These are phyloP conservation scores for Nowickia ferox DNA, from an alignment of 2,888 invertebrate species.

Conservation along the genomic window DNA sequence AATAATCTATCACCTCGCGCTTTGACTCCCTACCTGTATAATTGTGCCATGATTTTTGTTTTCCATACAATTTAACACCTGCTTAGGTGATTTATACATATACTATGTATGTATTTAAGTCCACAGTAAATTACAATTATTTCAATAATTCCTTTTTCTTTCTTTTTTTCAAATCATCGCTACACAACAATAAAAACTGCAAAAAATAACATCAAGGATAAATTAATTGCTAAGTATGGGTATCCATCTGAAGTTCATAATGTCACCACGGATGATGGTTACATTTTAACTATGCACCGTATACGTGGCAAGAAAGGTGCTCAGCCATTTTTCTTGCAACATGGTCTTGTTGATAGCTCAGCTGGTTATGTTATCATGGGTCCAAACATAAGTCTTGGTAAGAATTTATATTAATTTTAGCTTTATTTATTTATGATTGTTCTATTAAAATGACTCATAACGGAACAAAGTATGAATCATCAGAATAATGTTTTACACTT, in stretches of 20 bases:
- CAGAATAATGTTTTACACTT: constrained; percentile 14
- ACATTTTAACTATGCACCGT: constrained; percentile 89
- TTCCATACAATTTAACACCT: no score
- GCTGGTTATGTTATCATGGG: constrained; percentile 90
- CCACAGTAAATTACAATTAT: no score
- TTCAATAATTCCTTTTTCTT: neutral
- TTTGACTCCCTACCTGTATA: no score
- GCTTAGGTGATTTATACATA: no score
- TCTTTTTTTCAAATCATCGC: constrained; percentile 7
- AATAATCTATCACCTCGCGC: no score
- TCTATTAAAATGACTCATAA: no score
- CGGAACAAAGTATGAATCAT: constrained; percentile 12
- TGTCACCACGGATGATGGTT: constrained; percentile 90
- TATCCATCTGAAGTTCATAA: constrained; percentile 87
- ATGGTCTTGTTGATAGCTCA: constrained; percentile 89
- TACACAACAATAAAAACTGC: neutral
- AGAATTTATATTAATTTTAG: constrained; percentile 71
- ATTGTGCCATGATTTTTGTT: no score
- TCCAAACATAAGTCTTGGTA: constrained; percentile 85
- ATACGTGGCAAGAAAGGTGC: constrained; percentile 85
- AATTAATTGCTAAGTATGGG: constrained; percentile 86
- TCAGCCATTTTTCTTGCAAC: constrained; percentile 87
- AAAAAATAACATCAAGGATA: constrained; percentile 75
- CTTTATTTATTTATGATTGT: neutral
- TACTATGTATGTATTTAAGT: no score